Evolutionary conservation across 1,140 invertebrate species (phyloP), one percentile per base, ranked within the genome.

Genomic region (Leucophenga varia): DNA sequence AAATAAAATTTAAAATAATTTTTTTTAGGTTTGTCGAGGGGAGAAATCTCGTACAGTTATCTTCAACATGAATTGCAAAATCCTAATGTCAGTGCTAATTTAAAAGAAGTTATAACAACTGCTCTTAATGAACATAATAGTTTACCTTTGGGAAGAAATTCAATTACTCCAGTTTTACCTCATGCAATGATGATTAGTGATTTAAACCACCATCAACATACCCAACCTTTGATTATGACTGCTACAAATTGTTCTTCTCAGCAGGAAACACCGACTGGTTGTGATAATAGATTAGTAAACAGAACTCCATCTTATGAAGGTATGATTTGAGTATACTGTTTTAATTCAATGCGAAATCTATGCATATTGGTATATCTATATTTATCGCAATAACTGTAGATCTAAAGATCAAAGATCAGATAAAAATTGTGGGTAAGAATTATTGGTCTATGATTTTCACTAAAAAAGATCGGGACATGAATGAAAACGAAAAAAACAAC

Each of bases 41-140:
- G 86, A 40, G 85, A 88, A 67, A 84, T 90, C n/a, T 87, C 86
- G 1, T 80, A 80, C 17, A 82, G 85, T 56, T 82, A 87, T 64
- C 75, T 90, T 31, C 82, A 88, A 55, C 87, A 90, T 59, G 87
- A 91, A 68, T 75, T 89, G 16, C 80, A 79, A 47, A 89, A 87
- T 76, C 84, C 86, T 1, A 84, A 79, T 9, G 81, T 84, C 76
- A 85, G 86, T 58, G 82, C 79, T 61, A 83, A 82, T 13, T 85
- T 89, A 54, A 81, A 85, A 28, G 88, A 91, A 50, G 76, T 89
- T 47, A 78, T 90, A 47, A 77, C 82, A 21, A 83, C 83, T 35
- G 88, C 90, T 50, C 72, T 88, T 20, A 85, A 84, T 43, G 68
- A 72, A 76, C 72, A 76, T 28, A 25, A 25, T 25, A 10, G 5